Evolutionary conservation across 2,113 vertebrate genomes (phyloP).

Genomic region (Mesitornis unicolor): DNA sequence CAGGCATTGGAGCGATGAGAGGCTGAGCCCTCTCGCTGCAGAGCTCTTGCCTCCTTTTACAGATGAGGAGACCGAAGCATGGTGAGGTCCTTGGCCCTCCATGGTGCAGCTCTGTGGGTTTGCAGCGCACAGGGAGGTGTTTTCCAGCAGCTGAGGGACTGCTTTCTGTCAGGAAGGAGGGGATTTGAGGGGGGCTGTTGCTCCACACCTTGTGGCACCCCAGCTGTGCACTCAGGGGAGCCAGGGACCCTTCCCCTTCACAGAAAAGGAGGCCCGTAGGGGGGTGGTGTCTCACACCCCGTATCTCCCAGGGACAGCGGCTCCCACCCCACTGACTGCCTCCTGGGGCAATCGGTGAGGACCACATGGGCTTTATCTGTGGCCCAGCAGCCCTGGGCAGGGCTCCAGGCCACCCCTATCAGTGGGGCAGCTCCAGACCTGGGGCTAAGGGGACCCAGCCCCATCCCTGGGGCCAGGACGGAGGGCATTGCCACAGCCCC

Average conservation of each 20-base stretch:
- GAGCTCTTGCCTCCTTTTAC: neutral
- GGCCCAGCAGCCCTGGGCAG: neutral
- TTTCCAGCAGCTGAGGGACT: neutral
- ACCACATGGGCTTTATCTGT: neutral
- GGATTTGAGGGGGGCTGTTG: neutral
- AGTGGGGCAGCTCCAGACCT: neutral
- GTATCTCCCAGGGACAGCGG: neutral
- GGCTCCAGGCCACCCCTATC: neutral
- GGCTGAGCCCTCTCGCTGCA: neutral
- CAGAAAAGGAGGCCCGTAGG: neutral
- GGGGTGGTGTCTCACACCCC: neutral
- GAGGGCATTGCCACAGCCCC: neutral
- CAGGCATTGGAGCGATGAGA: accelerated
- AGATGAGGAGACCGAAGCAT: neutral
- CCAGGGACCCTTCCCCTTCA: neutral
- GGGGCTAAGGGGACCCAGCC: neutral
- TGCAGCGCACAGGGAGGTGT: neutral
- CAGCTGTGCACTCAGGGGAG: neutral
- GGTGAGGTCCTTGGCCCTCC: accelerated
- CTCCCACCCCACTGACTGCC: neutral
- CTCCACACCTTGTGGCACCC: neutral
- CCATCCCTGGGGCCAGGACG: neutral
- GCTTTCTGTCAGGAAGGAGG: neutral
- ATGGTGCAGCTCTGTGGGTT: neutral
- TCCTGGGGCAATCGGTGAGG: neutral